Percentiles rank a stretch among this genome's conserved stretches.
Conservation (phyloP, 1,140 invertebrate species). For the Arctopsyche grandis region DNA sequence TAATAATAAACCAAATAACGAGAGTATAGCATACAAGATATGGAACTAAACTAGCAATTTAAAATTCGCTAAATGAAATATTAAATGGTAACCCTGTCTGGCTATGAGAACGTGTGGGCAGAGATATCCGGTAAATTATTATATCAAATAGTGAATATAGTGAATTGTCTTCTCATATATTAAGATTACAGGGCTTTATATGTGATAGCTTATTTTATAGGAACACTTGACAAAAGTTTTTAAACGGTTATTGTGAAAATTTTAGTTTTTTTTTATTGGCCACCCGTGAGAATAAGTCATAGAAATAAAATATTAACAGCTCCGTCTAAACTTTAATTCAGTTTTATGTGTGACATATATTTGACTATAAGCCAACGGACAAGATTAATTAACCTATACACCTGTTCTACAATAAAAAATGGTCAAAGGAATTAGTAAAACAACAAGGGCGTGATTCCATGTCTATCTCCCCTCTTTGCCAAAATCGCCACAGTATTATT, state of each 20-base stretch:
- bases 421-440: too few relatives aligned
- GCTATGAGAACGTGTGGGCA: slow-evolving; percentile 29
- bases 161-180: slow-evolving; percentile 42
- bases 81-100: not conserved
- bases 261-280: slow-evolving; percentile 4
- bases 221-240: too few relatives aligned
- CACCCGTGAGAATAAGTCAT: not conserved
- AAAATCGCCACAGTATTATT: too few relatives aligned
- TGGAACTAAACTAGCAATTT: not conserved
- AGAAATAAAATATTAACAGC: too few relatives aligned
- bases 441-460: too few relatives aligned
- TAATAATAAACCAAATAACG: not conserved
- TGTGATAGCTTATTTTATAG: slow-evolving; percentile 44
- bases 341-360: too few relatives aligned
- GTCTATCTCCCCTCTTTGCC: too few relatives aligned
- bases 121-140: slow-evolving; percentile 50
- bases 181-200: slow-evolving; percentile 38
- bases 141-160: slow-evolving; percentile 33
- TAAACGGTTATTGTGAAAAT: slow-evolving; percentile 10
- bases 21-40: too few relatives aligned
- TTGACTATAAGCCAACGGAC: too few relatives aligned
- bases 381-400: too few relatives aligned
- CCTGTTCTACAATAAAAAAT: too few relatives aligned
- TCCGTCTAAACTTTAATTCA: too few relatives aligned
- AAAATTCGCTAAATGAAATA: not conserved